Conservation (phyloP, 2,888 invertebrate genomes). For the Dynastes tityus region DNA sequence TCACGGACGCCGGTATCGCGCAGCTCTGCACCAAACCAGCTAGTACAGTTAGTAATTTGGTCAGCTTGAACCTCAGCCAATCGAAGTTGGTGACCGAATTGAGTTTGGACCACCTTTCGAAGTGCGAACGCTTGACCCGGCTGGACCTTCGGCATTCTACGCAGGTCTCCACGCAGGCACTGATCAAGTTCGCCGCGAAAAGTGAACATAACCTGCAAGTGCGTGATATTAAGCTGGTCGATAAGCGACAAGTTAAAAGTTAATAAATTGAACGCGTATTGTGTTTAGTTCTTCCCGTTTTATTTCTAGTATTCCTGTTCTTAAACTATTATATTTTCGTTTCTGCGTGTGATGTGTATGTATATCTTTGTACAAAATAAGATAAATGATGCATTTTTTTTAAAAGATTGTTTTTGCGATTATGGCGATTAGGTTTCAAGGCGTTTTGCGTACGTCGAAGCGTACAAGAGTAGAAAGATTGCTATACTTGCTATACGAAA, state of each 20-base stretch:
- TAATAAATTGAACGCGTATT: constrained; percentile 28
- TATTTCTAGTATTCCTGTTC: neutral
- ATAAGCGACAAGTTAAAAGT: constrained; percentile 67
- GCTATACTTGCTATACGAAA: too few relatives aligned
- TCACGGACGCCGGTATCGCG: constrained; percentile 93
- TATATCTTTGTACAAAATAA: neutral
- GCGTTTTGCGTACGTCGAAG: too few relatives aligned
- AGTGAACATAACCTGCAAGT: constrained; percentile 86
- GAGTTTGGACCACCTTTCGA: constrained; percentile 85
- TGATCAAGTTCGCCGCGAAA: constrained; percentile 88
- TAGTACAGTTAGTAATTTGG: constrained; percentile 78
- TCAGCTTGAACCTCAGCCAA: constrained; percentile 85
- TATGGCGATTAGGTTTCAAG: neutral
- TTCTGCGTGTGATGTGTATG: constrained; percentile 10
- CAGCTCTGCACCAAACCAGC: constrained; percentile 86
- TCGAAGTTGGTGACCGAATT: constrained; percentile 88
- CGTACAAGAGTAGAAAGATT: too few relatives aligned
- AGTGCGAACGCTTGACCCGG: constrained; percentile 82
- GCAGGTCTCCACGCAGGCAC: constrained; percentile 85
- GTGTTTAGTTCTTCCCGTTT: constrained; percentile 1
- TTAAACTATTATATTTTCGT: neutral
- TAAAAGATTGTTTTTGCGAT: neutral
- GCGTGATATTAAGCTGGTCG: constrained; percentile 85
- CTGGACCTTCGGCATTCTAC: constrained; percentile 87
- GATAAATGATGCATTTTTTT: constrained; percentile 9